These are phyloP conservation scores for Chloropsis cyanopogon DNA, from an alignment of 2,113 vertebrate species.

Conservation along the genomic window DNA sequence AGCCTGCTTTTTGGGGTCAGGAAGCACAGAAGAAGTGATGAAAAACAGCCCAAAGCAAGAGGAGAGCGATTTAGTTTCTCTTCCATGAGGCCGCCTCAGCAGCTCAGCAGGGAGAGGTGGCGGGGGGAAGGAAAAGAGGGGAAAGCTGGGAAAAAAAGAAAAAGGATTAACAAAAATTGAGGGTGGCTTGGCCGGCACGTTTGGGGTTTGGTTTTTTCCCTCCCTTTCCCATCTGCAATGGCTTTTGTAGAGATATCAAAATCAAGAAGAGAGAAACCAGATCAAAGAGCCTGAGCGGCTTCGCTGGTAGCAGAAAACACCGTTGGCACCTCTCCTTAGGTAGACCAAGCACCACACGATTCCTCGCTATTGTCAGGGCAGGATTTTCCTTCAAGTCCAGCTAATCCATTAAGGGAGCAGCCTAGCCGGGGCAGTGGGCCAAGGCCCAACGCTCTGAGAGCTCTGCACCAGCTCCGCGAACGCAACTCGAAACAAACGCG, in stretches of 20 bases:
- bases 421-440: not conserved
- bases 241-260: constrained; percentile 31
- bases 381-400: constrained; percentile 51
- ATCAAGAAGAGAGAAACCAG: constrained; percentile 28
- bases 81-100: not conserved
- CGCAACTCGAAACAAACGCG: not conserved
- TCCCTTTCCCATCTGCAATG: not conserved
- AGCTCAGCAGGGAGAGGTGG: not conserved
- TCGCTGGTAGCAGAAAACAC: not conserved
- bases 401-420: constrained; percentile 49
- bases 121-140: not conserved
- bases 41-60: constrained; percentile 59
- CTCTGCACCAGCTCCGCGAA: not conserved
- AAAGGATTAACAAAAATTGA: not conserved
- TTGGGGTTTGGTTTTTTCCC: not conserved
- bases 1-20: constrained; percentile 47
- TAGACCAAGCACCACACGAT: not conserved
- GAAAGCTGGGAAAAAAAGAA: not conserved
- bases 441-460: not conserved
- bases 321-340: constrained; percentile 20
- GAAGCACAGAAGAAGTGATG: constrained; percentile 43
- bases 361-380: not conserved
- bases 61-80: constrained; percentile 29
- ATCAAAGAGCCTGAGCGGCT: constrained; percentile 26
- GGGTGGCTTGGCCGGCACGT: not conserved